Evolutionary conservation across 2,113 vertebrate genomes (phyloP).

Genomic region (Phalacrocorax pelagicus): DNA sequence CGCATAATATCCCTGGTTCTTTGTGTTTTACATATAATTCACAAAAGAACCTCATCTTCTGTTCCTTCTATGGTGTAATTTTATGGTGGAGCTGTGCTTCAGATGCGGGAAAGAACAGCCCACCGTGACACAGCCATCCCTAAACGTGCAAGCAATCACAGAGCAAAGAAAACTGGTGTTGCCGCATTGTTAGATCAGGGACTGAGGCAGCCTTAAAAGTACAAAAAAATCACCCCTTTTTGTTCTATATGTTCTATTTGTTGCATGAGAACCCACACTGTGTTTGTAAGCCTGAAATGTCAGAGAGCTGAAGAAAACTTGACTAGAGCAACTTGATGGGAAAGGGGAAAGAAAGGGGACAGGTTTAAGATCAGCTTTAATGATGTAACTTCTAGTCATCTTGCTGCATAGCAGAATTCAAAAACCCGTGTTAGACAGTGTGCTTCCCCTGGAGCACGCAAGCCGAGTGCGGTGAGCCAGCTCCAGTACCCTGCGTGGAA

Average conservation of each 20-base stretch:
- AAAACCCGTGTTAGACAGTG: accelerated
- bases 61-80: not conserved
- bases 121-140: not conserved
- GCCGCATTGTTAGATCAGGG: not conserved
- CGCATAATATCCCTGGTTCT: not conserved
- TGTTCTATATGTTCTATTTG: not conserved
- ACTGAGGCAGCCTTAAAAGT: not conserved
- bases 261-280: accelerated
- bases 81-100: not conserved
- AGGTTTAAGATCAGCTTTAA: not conserved
- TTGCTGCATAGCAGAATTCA: not conserved
- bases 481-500: not conserved
- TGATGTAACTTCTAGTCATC: not conserved
- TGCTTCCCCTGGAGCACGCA: not conserved
- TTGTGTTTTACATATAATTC: not conserved
- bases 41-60: not conserved
- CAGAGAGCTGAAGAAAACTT: not conserved
- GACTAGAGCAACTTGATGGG: not conserved
- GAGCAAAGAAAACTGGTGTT: not conserved
- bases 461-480: not conserved
- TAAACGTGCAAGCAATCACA: not conserved
- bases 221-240: accelerated
- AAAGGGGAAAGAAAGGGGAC: not conserved
- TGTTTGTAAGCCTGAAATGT: not conserved
- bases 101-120: not conserved